These are phyloP conservation scores for Habroteleia sp. DNA, from an alignment of 2,888 invertebrate genomes.

Conservation along the genomic window DNA sequence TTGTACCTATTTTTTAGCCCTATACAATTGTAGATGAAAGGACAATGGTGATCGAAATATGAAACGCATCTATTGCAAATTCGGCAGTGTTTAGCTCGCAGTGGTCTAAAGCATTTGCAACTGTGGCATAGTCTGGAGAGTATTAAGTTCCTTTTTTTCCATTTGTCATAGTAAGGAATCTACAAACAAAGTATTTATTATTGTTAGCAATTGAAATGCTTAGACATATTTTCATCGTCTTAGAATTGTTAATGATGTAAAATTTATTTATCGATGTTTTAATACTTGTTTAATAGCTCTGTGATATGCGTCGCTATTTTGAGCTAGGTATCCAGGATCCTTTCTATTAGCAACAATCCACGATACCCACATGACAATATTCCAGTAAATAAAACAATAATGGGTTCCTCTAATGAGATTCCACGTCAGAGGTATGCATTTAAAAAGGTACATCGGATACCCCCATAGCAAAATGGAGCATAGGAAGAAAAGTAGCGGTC, in stretches of 20 bases:
- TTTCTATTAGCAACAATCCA: slow-evolving; percentile 94
- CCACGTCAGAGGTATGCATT: slow-evolving; percentile 95
- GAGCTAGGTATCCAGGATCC: slow-evolving; percentile 94
- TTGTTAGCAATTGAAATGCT: no score
- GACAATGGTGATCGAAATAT: slow-evolving; percentile 97
- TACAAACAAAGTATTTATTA: slow-evolving; percentile 59
- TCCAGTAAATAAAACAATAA: slow-evolving; percentile 95
- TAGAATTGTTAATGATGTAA: no score
- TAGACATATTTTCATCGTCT: no score
- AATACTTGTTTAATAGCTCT: slow-evolving; percentile 90
- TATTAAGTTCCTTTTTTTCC: slow-evolving; percentile 92
- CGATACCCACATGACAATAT: slow-evolving; percentile 95
- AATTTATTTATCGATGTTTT: no score
- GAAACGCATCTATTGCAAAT: slow-evolving; percentile 94
- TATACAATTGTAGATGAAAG: slow-evolving; percentile 97
- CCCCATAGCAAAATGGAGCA: slow-evolving; percentile 94
- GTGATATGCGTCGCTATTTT: slow-evolving; percentile 94
- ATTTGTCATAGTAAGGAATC: slow-evolving; percentile 95
- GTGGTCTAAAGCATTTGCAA: slow-evolving; percentile 92
- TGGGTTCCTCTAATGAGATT: slow-evolving; percentile 92
- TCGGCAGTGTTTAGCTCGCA: slow-evolving; percentile 95
- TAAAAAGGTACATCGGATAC: slow-evolving; percentile 95
- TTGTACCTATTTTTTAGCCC: slow-evolving; percentile 89
- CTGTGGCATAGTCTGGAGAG: slow-evolving; percentile 94
- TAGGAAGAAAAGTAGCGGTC: slow-evolving; percentile 91